phyloP scores from a whole-genome alignment of 2,888 invertebrate species.

The Hecatera dysodea region DNA sequence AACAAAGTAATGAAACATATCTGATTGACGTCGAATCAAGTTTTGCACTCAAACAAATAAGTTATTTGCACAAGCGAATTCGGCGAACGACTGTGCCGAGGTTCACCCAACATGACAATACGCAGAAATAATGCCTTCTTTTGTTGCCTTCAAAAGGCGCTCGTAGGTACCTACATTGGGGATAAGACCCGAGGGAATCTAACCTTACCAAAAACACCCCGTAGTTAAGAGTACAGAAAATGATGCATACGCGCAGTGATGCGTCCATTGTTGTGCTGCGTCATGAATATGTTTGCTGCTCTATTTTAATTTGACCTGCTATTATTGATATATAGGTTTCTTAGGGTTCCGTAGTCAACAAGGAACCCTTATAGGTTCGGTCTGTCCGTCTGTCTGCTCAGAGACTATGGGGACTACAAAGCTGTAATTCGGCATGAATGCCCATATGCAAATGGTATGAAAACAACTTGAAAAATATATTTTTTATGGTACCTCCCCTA shows the following conservation, averaged over 20 bases:
- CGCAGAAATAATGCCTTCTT: constrained; percentile 65
- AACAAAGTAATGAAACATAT: constrained; percentile 73
- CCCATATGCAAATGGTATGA: no score
- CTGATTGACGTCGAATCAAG: constrained; percentile 74
- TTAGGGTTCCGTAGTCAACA: no score
- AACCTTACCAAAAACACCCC: background rate
- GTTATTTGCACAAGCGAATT: constrained; percentile 81
- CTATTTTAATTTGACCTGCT: constrained; percentile 35
- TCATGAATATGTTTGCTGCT: constrained; percentile 50
- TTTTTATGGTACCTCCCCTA: no score
- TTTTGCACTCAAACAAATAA: constrained; percentile 71
- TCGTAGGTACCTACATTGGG: background rate
- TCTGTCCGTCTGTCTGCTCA: no score
- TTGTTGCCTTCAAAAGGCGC: background rate
- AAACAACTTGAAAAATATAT: no score
- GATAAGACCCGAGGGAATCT: background rate
- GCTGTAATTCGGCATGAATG: no score
- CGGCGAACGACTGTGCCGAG: constrained; percentile 74
- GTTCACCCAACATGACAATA: constrained; percentile 75
- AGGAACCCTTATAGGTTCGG: no score
- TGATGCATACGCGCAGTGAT: constrained; percentile 54
- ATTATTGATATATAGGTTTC: no score
- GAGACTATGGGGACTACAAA: no score
- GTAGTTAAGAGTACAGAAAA: constrained; percentile 46
- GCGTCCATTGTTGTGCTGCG: constrained; percentile 33